A percentile compares a stretch with the other conserved stretches of the same genome.
phyloP scores from a whole-genome alignment of 2,797 vertebrate species.

The Atherinosoma microstoma region DNA sequence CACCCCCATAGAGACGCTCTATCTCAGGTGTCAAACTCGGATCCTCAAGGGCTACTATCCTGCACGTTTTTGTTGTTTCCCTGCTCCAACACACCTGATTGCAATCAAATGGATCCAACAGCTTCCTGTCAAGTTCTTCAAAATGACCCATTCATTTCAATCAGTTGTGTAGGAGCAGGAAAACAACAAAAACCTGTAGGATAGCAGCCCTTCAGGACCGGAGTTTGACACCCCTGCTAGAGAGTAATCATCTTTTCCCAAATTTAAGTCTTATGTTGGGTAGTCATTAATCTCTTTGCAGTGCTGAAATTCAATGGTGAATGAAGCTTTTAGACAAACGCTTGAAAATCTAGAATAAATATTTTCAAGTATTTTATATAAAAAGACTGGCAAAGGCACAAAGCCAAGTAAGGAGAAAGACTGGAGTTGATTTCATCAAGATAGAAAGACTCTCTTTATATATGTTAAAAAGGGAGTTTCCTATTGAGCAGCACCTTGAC shows the following conservation, averaged over 20 bases:
- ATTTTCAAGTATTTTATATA: neutral
- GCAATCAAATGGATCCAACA: too few relatives aligned
- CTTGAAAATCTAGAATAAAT: neutral
- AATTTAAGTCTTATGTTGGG: constrained; percentile 21
- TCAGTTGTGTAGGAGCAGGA: too few relatives aligned
- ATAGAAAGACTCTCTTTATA: neutral
- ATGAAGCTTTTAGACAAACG: neutral
- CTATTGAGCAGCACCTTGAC: constrained; percentile 17
- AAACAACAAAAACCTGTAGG: too few relatives aligned
- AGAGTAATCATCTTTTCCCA: constrained; percentile 34
- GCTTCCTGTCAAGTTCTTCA: too few relatives aligned
- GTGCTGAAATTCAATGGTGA: neutral
- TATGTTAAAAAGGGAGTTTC: constrained; percentile 22
- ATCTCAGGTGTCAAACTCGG: neutral
- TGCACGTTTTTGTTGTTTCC: too few relatives aligned
- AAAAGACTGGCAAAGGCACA: constrained; percentile 4
- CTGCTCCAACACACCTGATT: too few relatives aligned
- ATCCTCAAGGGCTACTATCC: too few relatives aligned
- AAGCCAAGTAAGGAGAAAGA: neutral
- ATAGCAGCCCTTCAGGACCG: too few relatives aligned
- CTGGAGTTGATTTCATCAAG: neutral
- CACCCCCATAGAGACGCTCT: constrained; percentile 38
- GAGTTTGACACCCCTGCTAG: too few relatives aligned
- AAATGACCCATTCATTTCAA: too few relatives aligned
- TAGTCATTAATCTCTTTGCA: constrained; percentile 10